Evolutionary conservation across 1,140 invertebrate species (phyloP), one percentile per base, ranked within the genome.

Genomic region (Drosophila rhopaloa): DNA sequence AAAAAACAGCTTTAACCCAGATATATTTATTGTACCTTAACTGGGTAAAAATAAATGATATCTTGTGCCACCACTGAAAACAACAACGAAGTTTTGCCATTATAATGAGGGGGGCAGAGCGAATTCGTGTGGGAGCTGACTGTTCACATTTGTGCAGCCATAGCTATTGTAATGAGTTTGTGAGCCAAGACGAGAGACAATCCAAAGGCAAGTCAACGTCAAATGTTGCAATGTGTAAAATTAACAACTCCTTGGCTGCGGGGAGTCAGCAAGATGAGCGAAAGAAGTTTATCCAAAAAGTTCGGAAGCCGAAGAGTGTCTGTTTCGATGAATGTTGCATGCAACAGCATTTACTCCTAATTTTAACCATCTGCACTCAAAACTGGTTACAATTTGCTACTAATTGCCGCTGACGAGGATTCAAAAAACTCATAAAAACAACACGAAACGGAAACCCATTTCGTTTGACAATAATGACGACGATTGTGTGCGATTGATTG

Each of bases 191-290:
- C 46, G 46, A 58, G 48, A 47, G 53, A 46, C 62, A 46, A 61
- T 75, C 37, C 59, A 32, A 37, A 19, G 58, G 50, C 67, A 55
- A 72, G 70, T 48, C 72, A 71, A 58, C 73, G 63, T 71, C 54
- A 71, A 80, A 80, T 88, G 84, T 84, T 80, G 83, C 80, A 88
- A 88, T 80, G 84, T 83, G 76, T 71, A 70, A 89, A 89, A 88
- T 84, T 89, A 82, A 76, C 79, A 68, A 62, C 19, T 19, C 71
- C 67, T 65, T 63, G 62, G 24, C 43, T 48, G 16, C 9, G 5
- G 24, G 9, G 16, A 38, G 27, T 16, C 71, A 54, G 44, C 51
- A 29, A 35, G 27, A 38, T 32, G 35, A 55, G 14, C 46, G 14
- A 50, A 14, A 59, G 40, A 68, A 58, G 54, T 41, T 65, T 66